Evolutionary conservation across 30 jellyfish, hydroid and myxozoan species (phyloP), one percentile per base, ranked within the genome.

Genomic region (Hydra vulgaris): DNA sequence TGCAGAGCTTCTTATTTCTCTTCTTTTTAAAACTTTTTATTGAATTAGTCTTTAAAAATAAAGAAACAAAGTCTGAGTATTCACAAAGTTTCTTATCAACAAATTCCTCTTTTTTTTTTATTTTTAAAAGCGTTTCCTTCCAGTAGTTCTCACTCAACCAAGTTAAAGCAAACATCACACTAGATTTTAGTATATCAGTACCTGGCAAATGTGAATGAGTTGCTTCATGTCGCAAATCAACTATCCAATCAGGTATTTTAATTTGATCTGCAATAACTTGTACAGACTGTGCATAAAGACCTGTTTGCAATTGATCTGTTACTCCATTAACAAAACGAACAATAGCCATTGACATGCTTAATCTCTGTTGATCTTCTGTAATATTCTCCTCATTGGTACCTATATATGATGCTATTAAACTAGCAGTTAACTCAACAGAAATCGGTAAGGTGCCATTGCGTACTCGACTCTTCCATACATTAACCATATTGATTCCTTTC

Each of bases 241-340:
- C 97, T n/a, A 90, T 66, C 97, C 97, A 90, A 68, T 85, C 95
- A 17, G 97, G 97, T 21, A 90, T 82, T 70, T 80, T 86, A 25
- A 90, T 78, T 82, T 86, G 89, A 0, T 90, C 97, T 0, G 97
- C 97, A 21, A 90, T 83, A 55, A 87, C 56, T 55, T 90, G 94
- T 17, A 90, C 88, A 19, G 97, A 79, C 71, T 93, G 83, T 61
- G 97, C 97, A 86, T 90, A 90, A 8, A 82, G n/a, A 68, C 97
- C 97, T 24, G 83, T 85, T 73, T 90, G 97, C 23, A 67, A 89
- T 68, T 81, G 94, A 56, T 90, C 97, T 15, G 81, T 86, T 84
- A 90, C 86, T 40, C 97, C 95, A 82, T 90, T 90, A 25, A 90
- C 95, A 54, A 90, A 90, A 18, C 97, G 81, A 12, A 90, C 95